Conservation (phyloP, 2,888 invertebrate species). For the Sesamia inferens region DNA sequence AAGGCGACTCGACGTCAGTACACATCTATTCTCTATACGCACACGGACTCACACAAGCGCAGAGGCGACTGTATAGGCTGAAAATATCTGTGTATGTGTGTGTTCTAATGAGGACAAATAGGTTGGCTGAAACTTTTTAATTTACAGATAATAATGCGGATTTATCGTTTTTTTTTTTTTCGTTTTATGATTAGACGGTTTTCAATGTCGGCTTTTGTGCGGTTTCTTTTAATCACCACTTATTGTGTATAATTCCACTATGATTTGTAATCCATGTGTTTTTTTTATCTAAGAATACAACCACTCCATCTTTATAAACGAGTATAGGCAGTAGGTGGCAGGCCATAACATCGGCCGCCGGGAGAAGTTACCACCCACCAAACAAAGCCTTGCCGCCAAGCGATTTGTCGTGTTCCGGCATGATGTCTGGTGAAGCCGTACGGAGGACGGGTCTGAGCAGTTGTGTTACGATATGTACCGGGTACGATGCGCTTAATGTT, state of each 20-base stretch:
- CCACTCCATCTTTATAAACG: not conserved
- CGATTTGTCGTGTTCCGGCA: too few species aligned
- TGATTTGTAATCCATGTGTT: not conserved
- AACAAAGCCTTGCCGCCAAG: too few species aligned
- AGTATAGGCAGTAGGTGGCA: too few species aligned
- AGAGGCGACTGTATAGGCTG: slow-evolving; percentile 56
- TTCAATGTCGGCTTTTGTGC: slow-evolving; percentile 36
- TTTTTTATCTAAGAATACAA: not conserved
- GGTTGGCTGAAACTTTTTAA: slow-evolving; percentile 69
- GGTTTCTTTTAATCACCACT: not conserved
- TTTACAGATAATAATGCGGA: slow-evolving; percentile 59
- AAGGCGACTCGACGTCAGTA: slow-evolving; percentile 67
- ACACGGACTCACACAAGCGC: slow-evolving; percentile 65
- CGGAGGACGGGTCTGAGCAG: too few species aligned
- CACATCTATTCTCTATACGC: slow-evolving; percentile 65
- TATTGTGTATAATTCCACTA: not conserved
- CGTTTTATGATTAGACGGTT: slow-evolving; percentile 37
- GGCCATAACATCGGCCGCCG: too few species aligned
- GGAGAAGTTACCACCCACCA: too few species aligned
- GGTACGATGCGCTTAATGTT: too few species aligned
- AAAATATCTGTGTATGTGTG: slow-evolving; percentile 60
- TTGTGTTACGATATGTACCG: too few species aligned
- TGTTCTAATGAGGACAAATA: slow-evolving; percentile 71
- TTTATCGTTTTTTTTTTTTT: too few species aligned
- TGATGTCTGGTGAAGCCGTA: too few species aligned